These are phyloP conservation scores for Paracanthobrama guichenoti DNA, from an alignment of 2,113 vertebrate genomes.

Conservation along the genomic window DNA sequence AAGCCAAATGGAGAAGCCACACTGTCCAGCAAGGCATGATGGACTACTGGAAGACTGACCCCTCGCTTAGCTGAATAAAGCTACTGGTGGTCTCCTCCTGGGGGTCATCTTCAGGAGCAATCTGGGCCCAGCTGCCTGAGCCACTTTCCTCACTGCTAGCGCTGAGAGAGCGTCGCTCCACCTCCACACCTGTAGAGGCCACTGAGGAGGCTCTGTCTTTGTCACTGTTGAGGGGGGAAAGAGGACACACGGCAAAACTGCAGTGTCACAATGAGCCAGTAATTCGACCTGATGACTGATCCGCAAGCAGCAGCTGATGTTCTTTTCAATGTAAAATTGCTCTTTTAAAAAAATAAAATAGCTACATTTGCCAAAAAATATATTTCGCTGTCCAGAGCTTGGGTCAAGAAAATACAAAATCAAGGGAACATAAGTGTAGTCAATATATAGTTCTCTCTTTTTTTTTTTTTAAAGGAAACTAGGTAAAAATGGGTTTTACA, in stretches of 20 bases:
- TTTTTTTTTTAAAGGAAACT: too few species aligned
- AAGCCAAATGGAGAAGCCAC: conserved; percentile 37
- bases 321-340: neutral
- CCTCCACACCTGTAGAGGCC: conserved; percentile 72
- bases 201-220: conserved; percentile 69
- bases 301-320: neutral
- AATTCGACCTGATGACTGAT: neutral
- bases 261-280: conserved; percentile 10
- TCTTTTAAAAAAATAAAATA: neutral
- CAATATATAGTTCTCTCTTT: neutral
- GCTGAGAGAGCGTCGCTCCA: conserved; percentile 80
- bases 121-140: conserved; percentile 93
- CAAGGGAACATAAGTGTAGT: neutral
- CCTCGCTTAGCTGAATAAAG: conserved; percentile 93
- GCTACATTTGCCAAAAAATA: neutral
- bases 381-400: neutral
- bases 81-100: conserved; percentile 92
- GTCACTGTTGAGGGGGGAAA: conserved; percentile 69
- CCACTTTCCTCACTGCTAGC: conserved; percentile 92
- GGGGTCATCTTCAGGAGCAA: conserved; percentile 89
- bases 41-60: conserved; percentile 76
- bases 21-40: conserved; percentile 53
- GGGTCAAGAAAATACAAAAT: neutral
- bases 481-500: neutral
- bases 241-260: conserved; percentile 62